Evolutionary conservation across 2,113 vertebrate genomes (phyloP).

Genomic region (Calidris pugnax): DNA sequence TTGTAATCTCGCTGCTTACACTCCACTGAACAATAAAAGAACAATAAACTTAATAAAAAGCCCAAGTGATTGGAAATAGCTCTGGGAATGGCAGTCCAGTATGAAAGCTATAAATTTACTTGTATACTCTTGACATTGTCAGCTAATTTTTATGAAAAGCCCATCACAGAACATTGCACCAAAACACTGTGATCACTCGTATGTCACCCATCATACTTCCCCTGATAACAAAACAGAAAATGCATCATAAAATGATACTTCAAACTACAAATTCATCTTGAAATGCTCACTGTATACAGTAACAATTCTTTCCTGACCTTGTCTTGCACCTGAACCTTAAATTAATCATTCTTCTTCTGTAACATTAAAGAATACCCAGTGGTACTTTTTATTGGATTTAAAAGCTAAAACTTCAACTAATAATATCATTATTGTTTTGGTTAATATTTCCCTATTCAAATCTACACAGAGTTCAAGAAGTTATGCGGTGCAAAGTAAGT

Average conservation of each 20-base stretch:
- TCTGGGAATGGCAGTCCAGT: constrained; percentile 80
- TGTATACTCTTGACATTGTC: constrained; percentile 82
- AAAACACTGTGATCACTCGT: constrained; percentile 63
- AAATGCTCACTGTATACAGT: constrained; percentile 62
- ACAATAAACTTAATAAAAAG: constrained; percentile 88
- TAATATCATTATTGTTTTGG: constrained; percentile 48
- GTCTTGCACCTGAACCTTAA: constrained; percentile 77
- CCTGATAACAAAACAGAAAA: constrained; percentile 73
- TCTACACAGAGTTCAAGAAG: neutral
- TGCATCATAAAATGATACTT: constrained; percentile 73
- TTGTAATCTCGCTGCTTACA: constrained; percentile 83
- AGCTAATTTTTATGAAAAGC: constrained; percentile 89
- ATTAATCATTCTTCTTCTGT: constrained; percentile 75
- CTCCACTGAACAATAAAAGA: constrained; percentile 84
- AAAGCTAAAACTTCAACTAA: constrained; percentile 59
- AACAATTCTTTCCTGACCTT: constrained; percentile 75
- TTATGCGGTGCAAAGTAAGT: neutral
- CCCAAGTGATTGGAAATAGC: constrained; percentile 84
- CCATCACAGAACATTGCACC: constrained; percentile 79
- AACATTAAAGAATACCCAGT: constrained; percentile 47
- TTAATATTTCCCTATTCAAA: constrained; percentile 32
- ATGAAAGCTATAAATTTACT: constrained; percentile 89
- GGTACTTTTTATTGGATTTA: constrained; percentile 38
- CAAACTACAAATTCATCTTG: constrained; percentile 71
- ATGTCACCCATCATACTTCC: constrained; percentile 76